Conservation (phyloP, 2,888 invertebrate genomes). For the Eristalinus aeneus region DNA sequence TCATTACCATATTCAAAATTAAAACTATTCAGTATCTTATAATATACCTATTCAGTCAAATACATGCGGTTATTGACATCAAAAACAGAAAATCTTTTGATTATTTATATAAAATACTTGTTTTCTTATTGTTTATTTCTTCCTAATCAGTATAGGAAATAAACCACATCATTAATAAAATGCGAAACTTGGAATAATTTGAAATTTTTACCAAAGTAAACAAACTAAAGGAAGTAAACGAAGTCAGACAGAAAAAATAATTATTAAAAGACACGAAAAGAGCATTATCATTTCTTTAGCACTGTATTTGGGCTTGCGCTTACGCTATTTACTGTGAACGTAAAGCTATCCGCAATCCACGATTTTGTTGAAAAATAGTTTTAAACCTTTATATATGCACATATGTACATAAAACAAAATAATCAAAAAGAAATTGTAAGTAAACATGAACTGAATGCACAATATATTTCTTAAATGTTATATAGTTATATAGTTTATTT, state of each 20-base stretch:
- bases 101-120: constrained; percentile 9
- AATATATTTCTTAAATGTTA: no score
- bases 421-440: no score
- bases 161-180: constrained; percentile 6
- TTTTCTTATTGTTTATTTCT: constrained; percentile 53
- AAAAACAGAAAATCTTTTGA: background rate
- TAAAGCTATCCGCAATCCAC: background rate
- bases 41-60: constrained; percentile 38
- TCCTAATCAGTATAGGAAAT: constrained; percentile 56
- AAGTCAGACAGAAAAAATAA: constrained; percentile 25
- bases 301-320: background rate
- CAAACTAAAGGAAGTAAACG: constrained; percentile 44
- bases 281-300: constrained; percentile 44
- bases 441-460: no score
- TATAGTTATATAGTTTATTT: no score
- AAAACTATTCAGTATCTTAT: constrained; percentile 10
- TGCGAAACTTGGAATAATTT: background rate
- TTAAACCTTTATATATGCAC: no score
- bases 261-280: constrained; percentile 9
- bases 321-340: background rate
- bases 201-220: constrained; percentile 42
- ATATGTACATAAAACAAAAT: no score
- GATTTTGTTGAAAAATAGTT: no score
- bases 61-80: constrained; percentile 40
- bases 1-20: constrained; percentile 26